Conservation (phyloP, 2,797 vertebrate genomes). For the Myotis vivesi region DNA sequence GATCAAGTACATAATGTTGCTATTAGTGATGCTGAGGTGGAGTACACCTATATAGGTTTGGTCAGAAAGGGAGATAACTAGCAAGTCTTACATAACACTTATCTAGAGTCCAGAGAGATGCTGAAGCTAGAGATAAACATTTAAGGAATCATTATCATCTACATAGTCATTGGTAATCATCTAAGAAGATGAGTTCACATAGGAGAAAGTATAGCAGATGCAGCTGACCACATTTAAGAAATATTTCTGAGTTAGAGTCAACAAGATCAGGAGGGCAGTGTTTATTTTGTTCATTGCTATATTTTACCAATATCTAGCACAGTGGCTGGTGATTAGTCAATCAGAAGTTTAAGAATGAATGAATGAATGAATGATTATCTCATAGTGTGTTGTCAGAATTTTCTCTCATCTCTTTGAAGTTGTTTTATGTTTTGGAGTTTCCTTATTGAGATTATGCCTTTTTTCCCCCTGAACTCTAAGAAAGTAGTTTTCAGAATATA, state of each 20-base stretch:
- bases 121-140: neutral
- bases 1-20: neutral
- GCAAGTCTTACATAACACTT: neutral
- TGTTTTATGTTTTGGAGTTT: neutral
- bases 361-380: neutral
- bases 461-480: neutral
- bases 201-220: neutral
- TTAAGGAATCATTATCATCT: neutral
- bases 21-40: neutral
- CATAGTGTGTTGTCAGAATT: neutral
- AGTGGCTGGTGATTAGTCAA: neutral
- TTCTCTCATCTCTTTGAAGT: neutral
- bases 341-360: neutral
- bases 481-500: neutral
- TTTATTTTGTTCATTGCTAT: neutral
- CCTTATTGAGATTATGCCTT: neutral
- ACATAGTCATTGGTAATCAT: neutral
- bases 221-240: neutral
- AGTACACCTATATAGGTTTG: neutral
- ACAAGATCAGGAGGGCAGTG: neutral
- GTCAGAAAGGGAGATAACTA: neutral
- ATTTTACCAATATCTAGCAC: neutral
- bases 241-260: conserved; percentile 25
- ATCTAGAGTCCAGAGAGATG: neutral
- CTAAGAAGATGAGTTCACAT: neutral